A percentile compares a stretch with the other conserved stretches of the same genome.
Conservation (phyloP, 2,888 invertebrate species). For the Dasysyrphus tricinctus region DNA sequence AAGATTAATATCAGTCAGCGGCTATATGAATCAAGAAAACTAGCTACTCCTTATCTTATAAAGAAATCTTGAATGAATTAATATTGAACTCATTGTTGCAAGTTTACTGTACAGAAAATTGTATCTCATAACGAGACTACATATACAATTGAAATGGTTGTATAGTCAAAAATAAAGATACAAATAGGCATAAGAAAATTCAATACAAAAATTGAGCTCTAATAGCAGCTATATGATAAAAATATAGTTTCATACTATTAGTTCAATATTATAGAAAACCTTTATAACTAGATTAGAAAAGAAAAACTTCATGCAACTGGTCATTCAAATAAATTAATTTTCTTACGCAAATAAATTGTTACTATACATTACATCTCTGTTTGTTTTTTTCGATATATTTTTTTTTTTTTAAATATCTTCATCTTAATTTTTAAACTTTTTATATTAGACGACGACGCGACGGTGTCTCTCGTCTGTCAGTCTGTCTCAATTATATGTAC, state of each 20-base stretch:
- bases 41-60: not conserved
- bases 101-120: not conserved
- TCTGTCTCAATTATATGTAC: slow-evolving; percentile 75
- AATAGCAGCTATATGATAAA: slow-evolving; percentile 33
- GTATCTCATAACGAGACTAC: not conserved
- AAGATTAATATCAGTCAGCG: not conserved
- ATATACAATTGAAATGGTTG: not conserved
- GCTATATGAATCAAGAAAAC: not conserved
- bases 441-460: slow-evolving; percentile 65
- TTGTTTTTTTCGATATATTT: slow-evolving; percentile 44
- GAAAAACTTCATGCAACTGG: slow-evolving; percentile 69
- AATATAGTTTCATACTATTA: slow-evolving; percentile 23
- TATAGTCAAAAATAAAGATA: not conserved
- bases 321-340: slow-evolving; percentile 57
- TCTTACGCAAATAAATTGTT: slow-evolving; percentile 38
- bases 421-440: slow-evolving; percentile 33
- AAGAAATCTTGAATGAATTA: not conserved
- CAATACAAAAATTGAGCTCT: slow-evolving; percentile 36
- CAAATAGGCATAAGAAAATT: slow-evolving; percentile 1
- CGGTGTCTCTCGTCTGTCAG: slow-evolving; percentile 73
- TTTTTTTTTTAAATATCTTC: slow-evolving; percentile 17
- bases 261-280: slow-evolving; percentile 18
- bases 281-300: slow-evolving; percentile 5
- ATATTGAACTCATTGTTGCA: not conserved
- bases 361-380: slow-evolving; percentile 66